These are phyloP conservation scores for Notolepis coatsorum DNA, from an alignment of 2,797 vertebrate genomes.

Conservation along the genomic window DNA sequence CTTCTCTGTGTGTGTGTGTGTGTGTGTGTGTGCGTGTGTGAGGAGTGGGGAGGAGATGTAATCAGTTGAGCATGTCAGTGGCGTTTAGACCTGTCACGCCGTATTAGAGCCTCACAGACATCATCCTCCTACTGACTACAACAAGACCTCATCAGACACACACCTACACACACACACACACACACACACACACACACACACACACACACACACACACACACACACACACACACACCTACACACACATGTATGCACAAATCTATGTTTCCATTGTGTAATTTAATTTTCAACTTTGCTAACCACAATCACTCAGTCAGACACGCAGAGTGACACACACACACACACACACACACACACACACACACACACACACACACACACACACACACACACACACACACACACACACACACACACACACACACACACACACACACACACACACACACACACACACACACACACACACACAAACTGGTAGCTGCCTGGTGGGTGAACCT, in stretches of 20 bases:
- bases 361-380: neutral
- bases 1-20: neutral
- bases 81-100: slow-evolving; percentile 26
- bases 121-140: neutral
- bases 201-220: neutral
- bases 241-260: neutral
- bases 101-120: slow-evolving; percentile 27
- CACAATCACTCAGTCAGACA: neutral
- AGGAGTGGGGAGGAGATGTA: slow-evolving; percentile 32
- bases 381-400: neutral
- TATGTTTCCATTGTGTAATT: too few relatives aligned
- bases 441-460: neutral
- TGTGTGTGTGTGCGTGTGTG: slow-evolving; percentile 17
- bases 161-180: neutral
- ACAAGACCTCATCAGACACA: neutral
- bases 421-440: slow-evolving; percentile 1
- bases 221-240: too few relatives aligned
- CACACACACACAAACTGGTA: neutral
- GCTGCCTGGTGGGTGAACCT: neutral
- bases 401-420: neutral
- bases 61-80: slow-evolving; percentile 26
- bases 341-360: neutral
- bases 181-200: neutral
- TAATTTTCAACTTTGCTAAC: too few relatives aligned
- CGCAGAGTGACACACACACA: neutral